A percentile compares a stretch with the other conserved stretches of the same genome.
These are phyloP conservation scores for Amphipoea oculea DNA, from an alignment of 2,888 invertebrate genomes.

Conservation along the genomic window DNA sequence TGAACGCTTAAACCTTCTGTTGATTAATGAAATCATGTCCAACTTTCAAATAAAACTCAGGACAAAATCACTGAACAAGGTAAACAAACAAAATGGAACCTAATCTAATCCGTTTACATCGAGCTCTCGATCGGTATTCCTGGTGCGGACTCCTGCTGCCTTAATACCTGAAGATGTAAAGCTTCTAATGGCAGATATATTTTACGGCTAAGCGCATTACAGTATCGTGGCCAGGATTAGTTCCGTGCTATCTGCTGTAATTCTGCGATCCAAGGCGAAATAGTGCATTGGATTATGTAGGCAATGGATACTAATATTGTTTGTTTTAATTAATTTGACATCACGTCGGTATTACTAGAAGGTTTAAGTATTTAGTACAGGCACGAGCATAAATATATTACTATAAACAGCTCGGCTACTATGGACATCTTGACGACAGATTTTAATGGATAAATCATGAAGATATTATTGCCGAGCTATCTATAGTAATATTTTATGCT, in stretches of 20 bases:
- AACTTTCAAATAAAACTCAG: neutral
- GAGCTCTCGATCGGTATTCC: neutral
- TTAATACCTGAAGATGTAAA: slow-evolving; percentile 9
- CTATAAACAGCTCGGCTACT: neutral
- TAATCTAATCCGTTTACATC: slow-evolving; percentile 16
- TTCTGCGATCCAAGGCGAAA: neutral
- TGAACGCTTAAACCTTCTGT: neutral
- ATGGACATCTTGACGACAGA: neutral
- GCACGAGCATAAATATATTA: neutral
- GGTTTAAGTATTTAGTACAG: neutral
- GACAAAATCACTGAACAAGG: neutral
- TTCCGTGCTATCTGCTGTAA: slow-evolving; percentile 7
- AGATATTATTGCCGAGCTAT: neutral
- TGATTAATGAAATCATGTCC: neutral
- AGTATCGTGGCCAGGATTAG: slow-evolving; percentile 32
- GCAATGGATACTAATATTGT: neutral
- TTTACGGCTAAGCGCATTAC: slow-evolving; percentile 43
- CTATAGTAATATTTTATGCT: too few species aligned
- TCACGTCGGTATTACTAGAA: neutral
- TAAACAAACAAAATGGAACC: neutral
- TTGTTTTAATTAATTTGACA: too few species aligned
- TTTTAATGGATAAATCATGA: neutral
- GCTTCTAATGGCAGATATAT: slow-evolving; percentile 11
- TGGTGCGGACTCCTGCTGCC: slow-evolving; percentile 8
- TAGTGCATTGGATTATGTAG: neutral